phyloP scores from a whole-genome alignment of 2,888 invertebrate species.

The Sminthurinus aureus region DNA sequence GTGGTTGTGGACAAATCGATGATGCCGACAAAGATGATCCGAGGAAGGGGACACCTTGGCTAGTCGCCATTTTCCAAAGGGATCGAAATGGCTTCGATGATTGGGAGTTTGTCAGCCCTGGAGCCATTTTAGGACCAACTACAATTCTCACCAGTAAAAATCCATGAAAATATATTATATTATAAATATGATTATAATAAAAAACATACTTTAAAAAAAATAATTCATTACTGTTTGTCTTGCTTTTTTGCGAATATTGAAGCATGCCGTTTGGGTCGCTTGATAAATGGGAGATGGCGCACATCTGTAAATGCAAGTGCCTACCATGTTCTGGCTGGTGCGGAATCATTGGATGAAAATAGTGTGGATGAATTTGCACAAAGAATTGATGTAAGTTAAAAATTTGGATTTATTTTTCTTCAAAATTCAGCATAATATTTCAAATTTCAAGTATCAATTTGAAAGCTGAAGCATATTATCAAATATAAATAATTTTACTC shows the following conservation, averaged over 20 bases:
- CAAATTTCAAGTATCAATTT: too few relatives aligned
- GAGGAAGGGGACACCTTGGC: constrained; percentile 1
- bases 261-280: constrained; percentile 24
- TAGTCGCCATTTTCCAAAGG: constrained; percentile 9
- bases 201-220: neutral
- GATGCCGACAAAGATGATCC: constrained; percentile 1
- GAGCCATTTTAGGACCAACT: constrained; percentile 11
- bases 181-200: neutral
- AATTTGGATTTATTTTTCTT: too few relatives aligned
- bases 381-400: constrained; percentile 4
- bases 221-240: neutral
- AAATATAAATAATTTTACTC: neutral
- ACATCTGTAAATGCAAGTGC: constrained; percentile 7
- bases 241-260: neutral
- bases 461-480: neutral
- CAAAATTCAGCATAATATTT: neutral
- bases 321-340: constrained; percentile 3
- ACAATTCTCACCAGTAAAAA: constrained; percentile 20
- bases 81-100: neutral
- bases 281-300: constrained; percentile 12
- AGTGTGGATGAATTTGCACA: constrained; percentile 17
- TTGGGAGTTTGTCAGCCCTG: constrained; percentile 23
- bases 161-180: neutral
- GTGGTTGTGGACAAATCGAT: neutral
- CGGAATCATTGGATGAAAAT: constrained; percentile 9